Conservation (phyloP, 2,797 vertebrate species). For the Crypturellus tataupa region DNA sequence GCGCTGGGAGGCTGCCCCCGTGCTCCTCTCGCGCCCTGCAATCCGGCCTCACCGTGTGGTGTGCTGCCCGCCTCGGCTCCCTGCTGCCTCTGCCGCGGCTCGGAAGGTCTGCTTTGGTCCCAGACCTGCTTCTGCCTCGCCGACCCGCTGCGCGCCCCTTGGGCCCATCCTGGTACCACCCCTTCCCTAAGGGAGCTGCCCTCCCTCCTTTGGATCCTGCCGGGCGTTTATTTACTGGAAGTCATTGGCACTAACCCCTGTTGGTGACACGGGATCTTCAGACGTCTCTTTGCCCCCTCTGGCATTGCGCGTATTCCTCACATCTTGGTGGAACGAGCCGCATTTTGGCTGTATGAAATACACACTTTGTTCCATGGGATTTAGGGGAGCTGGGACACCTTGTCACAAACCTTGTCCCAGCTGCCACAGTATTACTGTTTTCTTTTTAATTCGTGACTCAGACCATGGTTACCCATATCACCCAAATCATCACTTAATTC, state of each 20-base stretch:
- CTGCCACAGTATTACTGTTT: background rate
- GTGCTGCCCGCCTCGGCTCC: too few species aligned
- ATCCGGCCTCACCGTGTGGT: too few species aligned
- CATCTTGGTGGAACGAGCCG: background rate
- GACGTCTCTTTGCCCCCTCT: accelerated
- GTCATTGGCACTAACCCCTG: accelerated
- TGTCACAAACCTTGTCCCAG: background rate
- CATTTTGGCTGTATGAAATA: background rate
- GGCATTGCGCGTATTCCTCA: too few species aligned
- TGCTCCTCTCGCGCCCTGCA: too few species aligned
- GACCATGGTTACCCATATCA: background rate
- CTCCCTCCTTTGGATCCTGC: background rate
- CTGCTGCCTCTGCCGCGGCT: too few species aligned
- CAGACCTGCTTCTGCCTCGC: background rate
- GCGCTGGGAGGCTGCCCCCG: too few species aligned
- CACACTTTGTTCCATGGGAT: accelerated
- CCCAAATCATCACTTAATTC: background rate
- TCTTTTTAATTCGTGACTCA: background rate
- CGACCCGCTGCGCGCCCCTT: accelerated
- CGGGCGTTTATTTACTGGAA: accelerated
- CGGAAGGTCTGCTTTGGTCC: accelerated
- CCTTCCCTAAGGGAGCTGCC: too few species aligned
- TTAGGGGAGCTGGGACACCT: background rate
- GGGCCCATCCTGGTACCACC: background rate
- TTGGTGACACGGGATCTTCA: background rate